Conservation (phyloP, 2,797 vertebrate species). For the Gadopsis marmoratus region DNA sequence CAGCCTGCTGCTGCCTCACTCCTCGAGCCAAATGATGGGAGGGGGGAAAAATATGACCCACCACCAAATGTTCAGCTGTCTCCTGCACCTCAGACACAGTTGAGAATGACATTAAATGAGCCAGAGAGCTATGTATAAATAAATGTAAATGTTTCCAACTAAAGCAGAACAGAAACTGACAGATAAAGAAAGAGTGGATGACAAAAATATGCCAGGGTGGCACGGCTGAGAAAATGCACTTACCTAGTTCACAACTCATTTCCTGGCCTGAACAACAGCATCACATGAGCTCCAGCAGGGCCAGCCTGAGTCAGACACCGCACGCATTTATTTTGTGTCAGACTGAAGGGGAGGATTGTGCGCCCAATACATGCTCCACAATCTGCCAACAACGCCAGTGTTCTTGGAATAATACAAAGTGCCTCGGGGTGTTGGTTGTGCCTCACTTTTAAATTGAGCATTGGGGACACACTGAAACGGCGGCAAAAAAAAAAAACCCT, state of each 20-base stretch:
- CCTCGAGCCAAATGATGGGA: not conserved
- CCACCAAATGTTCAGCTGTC: not conserved
- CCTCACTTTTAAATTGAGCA: constrained; percentile 50
- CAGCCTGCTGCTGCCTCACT: constrained; percentile 15
- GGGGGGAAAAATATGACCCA: not conserved
- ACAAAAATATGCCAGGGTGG: not conserved
- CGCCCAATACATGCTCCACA: constrained; percentile 40
- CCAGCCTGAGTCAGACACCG: constrained; percentile 48
- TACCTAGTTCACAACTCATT: constrained; percentile 45
- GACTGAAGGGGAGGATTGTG: constrained; percentile 42
- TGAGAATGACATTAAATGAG: not conserved
- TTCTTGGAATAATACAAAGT: constrained; percentile 48
- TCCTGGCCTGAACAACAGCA: constrained; percentile 35
- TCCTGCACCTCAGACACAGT: not conserved
- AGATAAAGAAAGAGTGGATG: not conserved
- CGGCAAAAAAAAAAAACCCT: not conserved
- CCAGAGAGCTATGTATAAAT: not conserved
- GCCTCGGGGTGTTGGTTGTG: constrained; percentile 39
- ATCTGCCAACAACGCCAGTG: constrained; percentile 30
- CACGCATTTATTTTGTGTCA: constrained; percentile 43
- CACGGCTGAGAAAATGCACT: constrained; percentile 26
- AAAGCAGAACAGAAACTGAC: not conserved
- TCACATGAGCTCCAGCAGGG: constrained; percentile 41
- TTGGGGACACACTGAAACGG: constrained; percentile 30
- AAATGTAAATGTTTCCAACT: not conserved